Evolutionary conservation across 2,888 invertebrate species (phyloP).

Genomic region (Rhimphoctona megacephalus): DNA sequence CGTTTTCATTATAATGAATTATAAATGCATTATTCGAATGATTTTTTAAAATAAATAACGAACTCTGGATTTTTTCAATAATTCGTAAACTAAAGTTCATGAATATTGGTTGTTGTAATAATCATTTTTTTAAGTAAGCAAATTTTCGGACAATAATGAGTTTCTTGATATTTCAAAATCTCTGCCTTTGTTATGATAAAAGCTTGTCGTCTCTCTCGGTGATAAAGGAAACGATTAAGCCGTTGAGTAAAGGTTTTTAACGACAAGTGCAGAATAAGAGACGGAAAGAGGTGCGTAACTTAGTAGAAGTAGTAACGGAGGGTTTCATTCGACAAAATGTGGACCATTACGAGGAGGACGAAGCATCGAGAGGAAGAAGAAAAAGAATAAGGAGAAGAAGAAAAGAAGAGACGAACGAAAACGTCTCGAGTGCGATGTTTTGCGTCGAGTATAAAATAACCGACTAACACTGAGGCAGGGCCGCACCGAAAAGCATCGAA

Average conservation of each 20-base stretch:
- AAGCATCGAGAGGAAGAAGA: background rate
- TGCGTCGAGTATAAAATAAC: conserved; percentile 37
- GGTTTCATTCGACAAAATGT: conserved; percentile 47
- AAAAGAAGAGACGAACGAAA: conserved; percentile 20
- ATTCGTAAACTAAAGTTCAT: background rate
- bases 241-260: conserved; percentile 30
- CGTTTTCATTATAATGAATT: no score
- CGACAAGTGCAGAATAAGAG: conserved; percentile 38
- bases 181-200: background rate
- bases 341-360: conserved; percentile 19
- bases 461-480: conserved; percentile 71
- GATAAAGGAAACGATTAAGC: conserved; percentile 33
- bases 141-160: background rate
- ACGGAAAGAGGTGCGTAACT: conserved; percentile 26
- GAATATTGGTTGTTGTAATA: background rate
- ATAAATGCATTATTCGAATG: no score
- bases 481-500: conserved; percentile 72
- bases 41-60: no score
- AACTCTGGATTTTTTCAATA: no score
- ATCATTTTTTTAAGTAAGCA: background rate
- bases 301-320: conserved; percentile 36
- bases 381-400: background rate
- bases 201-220: conserved; percentile 23
- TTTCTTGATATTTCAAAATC: background rate
- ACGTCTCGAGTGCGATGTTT: conserved; percentile 64